These are phyloP conservation scores for Ichneumon xanthorius DNA, from an alignment of 2,888 invertebrate species.

Conservation along the genomic window DNA sequence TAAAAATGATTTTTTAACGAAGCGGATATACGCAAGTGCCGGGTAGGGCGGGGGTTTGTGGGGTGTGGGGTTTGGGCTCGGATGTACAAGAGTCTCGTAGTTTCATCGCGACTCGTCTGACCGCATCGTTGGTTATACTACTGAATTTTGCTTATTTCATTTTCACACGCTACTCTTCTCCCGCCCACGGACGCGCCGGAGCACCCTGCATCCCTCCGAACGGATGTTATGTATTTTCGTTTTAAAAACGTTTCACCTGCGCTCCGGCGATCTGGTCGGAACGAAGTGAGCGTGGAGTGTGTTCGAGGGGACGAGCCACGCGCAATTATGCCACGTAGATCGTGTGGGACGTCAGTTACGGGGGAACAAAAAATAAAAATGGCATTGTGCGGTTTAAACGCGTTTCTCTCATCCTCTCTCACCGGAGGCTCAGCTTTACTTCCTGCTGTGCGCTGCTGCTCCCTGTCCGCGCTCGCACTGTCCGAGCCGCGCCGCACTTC, in stretches of 20 bases:
- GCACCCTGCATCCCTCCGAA: background rate
- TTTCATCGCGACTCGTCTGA: slow-evolving; percentile 71
- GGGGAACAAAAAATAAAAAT: slow-evolving; percentile 42
- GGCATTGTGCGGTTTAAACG: slow-evolving; percentile 62
- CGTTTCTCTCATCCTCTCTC: slow-evolving; percentile 55
- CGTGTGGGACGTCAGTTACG: slow-evolving; percentile 49
- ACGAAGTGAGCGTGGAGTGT: background rate
- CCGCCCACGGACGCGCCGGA: background rate
- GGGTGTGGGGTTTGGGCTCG: too few species aligned
- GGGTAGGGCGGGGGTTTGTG: too few species aligned
- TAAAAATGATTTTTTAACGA: slow-evolving; percentile 50
- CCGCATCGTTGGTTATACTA: slow-evolving; percentile 74
- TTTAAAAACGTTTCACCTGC: slow-evolving; percentile 20
- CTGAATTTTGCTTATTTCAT: slow-evolving; percentile 61
- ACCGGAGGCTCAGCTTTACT: slow-evolving; percentile 56
- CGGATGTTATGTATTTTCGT: background rate
- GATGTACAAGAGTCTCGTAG: background rate
- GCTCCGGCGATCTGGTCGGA: background rate
- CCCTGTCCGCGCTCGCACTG: slow-evolving; percentile 25
- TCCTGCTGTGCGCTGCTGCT: slow-evolving; percentile 44
- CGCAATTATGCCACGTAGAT: slow-evolving; percentile 58
- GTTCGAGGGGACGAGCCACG: slow-evolving; percentile 16
- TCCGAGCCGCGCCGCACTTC: slow-evolving; percentile 11
- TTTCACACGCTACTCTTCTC: background rate
- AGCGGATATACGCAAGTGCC: slow-evolving; percentile 29